A percentile compares a stretch with the other conserved stretches of the same genome.
Evolutionary conservation across 2,888 invertebrate genomes (phyloP).

Genomic region (Nephrotoma guestfalica): DNA sequence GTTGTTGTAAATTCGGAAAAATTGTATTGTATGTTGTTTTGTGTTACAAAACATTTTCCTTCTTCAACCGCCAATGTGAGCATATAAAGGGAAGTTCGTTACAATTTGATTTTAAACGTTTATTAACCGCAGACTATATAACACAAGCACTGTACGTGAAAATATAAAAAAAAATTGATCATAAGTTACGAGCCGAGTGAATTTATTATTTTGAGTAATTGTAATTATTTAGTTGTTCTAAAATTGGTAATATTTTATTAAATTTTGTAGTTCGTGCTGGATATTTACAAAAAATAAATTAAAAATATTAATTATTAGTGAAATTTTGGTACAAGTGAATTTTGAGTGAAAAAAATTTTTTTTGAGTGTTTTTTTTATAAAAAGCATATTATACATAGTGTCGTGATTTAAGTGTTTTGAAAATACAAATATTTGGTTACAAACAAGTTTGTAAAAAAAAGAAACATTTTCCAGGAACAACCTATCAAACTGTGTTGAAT

Average conservation of each 20-base stretch:
- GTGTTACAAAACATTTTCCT: neutral
- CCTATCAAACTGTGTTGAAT: neutral
- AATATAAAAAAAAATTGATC: neutral
- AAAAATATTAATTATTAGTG: neutral
- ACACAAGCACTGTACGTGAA: neutral
- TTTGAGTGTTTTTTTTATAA: neutral
- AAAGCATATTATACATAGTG: neutral
- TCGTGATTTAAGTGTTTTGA: neutral
- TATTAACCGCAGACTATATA: neutral
- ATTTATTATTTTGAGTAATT: neutral
- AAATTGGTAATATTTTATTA: neutral
- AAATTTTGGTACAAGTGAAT: neutral
- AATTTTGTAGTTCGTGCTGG: neutral
- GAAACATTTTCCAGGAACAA: neutral
- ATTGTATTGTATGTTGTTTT: neutral
- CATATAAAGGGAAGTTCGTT: neutral
- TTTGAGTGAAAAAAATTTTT: neutral
- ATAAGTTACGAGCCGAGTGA: neutral
- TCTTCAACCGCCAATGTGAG: neutral
- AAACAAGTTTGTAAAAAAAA: neutral
- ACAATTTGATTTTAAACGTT: neutral
- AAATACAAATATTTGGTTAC: neutral
- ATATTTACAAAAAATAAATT: neutral
- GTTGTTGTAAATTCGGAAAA: neutral
- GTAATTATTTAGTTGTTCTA: neutral